Percentiles rank a stretch among this genome's conserved stretches.
phyloP scores from a whole-genome alignment of 1,140 invertebrate genomes.

The Conopomorpha cramerella region DNA sequence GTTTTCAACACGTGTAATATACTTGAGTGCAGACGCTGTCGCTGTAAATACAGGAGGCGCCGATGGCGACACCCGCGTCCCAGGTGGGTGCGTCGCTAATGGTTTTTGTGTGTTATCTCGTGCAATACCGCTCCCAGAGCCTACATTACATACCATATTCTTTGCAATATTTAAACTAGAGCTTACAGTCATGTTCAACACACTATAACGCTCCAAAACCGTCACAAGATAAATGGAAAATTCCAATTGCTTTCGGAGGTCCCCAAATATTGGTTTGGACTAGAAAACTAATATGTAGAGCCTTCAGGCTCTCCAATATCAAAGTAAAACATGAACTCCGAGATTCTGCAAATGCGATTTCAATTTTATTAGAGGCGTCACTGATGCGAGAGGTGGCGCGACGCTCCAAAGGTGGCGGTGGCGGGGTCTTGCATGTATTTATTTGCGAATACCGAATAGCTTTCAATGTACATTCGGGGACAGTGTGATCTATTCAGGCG shows the following conservation, averaged over 20 bases:
- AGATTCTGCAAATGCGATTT: constrained; percentile 44
- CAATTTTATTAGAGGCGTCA: constrained; percentile 41
- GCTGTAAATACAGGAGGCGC: background rate
- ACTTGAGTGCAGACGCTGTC: background rate
- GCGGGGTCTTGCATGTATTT: constrained; percentile 41
- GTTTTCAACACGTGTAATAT: background rate
- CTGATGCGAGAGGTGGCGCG: constrained; percentile 32
- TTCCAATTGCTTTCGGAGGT: too few relatives aligned
- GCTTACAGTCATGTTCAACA: too few relatives aligned
- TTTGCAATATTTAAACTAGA: too few relatives aligned
- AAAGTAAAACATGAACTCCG: constrained; percentile 30
- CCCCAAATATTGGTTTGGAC: too few relatives aligned
- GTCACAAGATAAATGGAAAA: too few relatives aligned
- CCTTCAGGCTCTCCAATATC: constrained; percentile 17
- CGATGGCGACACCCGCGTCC: constrained; percentile 7
- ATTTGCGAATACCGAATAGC: constrained; percentile 56
- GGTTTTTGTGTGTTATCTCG: constrained; percentile 19
- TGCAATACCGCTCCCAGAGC: constrained; percentile 6
- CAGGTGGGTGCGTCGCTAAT: constrained; percentile 22
- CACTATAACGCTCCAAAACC: too few relatives aligned
- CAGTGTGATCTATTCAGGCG: too few relatives aligned
- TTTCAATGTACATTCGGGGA: too few relatives aligned
- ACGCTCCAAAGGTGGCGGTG: constrained; percentile 8
- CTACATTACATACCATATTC: too few relatives aligned
- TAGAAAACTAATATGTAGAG: constrained; percentile 13